Evolutionary conservation across 1,140 invertebrate genomes (phyloP), one percentile per base, ranked within the genome.

Genomic region (Bombus impatiens): DNA sequence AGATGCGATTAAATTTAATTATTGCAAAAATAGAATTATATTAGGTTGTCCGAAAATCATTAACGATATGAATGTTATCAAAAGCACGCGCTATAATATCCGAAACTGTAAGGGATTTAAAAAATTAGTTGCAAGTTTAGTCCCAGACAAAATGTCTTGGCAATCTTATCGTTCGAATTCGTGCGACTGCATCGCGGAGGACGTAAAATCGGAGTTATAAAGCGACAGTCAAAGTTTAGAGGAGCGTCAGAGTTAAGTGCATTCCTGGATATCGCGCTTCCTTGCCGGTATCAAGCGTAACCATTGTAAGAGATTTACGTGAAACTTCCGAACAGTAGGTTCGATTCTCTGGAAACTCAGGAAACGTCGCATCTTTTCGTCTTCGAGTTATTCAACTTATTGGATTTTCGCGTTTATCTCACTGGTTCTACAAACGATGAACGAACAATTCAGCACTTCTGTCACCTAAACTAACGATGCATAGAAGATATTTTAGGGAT

Each of bases 251-350:
- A 65, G 57, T 32, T 78, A 78, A 78, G 76, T 78, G 76, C 57
- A 65, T 78, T 78, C 37, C 76, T 40, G 57, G 76, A 42, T 78
- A 78, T 78, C 59, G 57, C 57, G 53, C 32, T 77, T 59, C 47
- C 75, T 59, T 10, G 57, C 9, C 40, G 75, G 47, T 25, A 59
- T 65, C 57, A 42, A 62, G 57, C 40, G 59, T 65, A 32, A 78
- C 57, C 76, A 32, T 40, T 65, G 76, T 35, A 28, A 28, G 57
- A 59, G 76, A 78, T 78, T 78, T 65, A 78, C 59, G 25, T 13
- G 37, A 78, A 78, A 78, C 76, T 78, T 65, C 28, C 25, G 15
- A 65, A n/a, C 28, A 12, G 57, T n/a, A 22, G n/a, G 37, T 40
- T 25, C 76, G 28, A 65, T 42, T 32, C 37, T 40, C 37, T 65